Evolutionary conservation across 2,797 vertebrate species (phyloP).

Genomic region (Mionectes olivaceus): DNA sequence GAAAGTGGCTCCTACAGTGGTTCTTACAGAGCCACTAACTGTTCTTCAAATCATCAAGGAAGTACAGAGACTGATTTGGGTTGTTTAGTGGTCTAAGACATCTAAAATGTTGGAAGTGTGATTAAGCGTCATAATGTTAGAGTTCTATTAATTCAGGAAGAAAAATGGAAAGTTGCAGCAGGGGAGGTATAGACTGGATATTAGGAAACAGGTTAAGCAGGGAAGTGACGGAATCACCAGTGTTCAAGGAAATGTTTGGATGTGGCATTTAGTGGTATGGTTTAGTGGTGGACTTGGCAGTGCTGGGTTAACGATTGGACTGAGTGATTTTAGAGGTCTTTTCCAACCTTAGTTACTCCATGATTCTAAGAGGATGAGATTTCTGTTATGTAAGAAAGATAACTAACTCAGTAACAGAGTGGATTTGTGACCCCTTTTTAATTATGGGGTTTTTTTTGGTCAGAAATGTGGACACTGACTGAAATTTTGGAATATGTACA

Average conservation of each 20-base stretch:
- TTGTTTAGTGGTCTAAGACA: neutral
- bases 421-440: neutral
- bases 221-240: neutral
- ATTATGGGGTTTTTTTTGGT: neutral
- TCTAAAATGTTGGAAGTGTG: neutral
- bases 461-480: neutral
- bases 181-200: neutral
- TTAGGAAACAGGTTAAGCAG: neutral
- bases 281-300: neutral
- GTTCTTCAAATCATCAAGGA: neutral
- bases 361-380: neutral
- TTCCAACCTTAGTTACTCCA: neutral
- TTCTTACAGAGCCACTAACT: neutral
- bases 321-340: neutral
- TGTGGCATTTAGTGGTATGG: neutral
- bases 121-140: slow-evolving; percentile 20
- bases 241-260: rapidly evolving
- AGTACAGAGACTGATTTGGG: neutral
- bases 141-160: neutral
- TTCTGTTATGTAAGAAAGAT: neutral
- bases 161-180: neutral
- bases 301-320: neutral
- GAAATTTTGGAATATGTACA: neutral
- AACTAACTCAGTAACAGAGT: neutral
- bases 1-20: neutral